Conservation (phyloP, 2,888 invertebrate species). For the Phengaris arion region DNA sequence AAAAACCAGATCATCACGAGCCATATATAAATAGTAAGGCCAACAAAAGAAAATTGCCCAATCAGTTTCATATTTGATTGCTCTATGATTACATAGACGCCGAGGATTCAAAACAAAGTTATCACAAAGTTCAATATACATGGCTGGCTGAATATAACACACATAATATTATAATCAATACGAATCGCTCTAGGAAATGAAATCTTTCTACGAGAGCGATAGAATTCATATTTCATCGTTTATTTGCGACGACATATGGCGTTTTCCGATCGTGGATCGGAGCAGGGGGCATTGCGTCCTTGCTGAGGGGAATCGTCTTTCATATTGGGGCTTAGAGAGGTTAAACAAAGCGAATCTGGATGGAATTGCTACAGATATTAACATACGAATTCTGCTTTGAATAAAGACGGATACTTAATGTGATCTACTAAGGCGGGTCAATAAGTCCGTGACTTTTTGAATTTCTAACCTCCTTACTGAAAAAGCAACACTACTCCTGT, state of each 20-base stretch:
- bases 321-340: slow-evolving; percentile 58
- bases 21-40: background rate
- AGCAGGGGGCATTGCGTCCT: slow-evolving; percentile 49
- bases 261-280: slow-evolving; percentile 44
- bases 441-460: too few species aligned
- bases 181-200: slow-evolving; percentile 30
- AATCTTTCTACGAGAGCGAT: slow-evolving; percentile 45
- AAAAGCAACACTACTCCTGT: too few species aligned
- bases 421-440: too few species aligned
- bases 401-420: slow-evolving; percentile 19
- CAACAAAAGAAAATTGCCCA: slow-evolving; percentile 10
- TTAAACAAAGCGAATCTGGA: slow-evolving; percentile 45
- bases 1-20: background rate
- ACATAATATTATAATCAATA: slow-evolving; percentile 19
- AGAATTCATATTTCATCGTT: slow-evolving; percentile 52
- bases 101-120: slow-evolving; percentile 33
- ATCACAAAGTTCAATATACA: slow-evolving; percentile 57
- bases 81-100: background rate
- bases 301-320: slow-evolving; percentile 56
- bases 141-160: slow-evolving; percentile 36
- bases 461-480: too few species aligned
- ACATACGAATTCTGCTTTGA: slow-evolving; percentile 36
- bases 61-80: slow-evolving; percentile 15
- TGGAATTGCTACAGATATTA: slow-evolving; percentile 40
- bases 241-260: slow-evolving; percentile 45